Percentiles rank a stretch among this genome's conserved stretches.
These are phyloP conservation scores for Anthopleura sola DNA, from an alignment of 64 coral and sea anemone genomes.

Conservation along the genomic window DNA sequence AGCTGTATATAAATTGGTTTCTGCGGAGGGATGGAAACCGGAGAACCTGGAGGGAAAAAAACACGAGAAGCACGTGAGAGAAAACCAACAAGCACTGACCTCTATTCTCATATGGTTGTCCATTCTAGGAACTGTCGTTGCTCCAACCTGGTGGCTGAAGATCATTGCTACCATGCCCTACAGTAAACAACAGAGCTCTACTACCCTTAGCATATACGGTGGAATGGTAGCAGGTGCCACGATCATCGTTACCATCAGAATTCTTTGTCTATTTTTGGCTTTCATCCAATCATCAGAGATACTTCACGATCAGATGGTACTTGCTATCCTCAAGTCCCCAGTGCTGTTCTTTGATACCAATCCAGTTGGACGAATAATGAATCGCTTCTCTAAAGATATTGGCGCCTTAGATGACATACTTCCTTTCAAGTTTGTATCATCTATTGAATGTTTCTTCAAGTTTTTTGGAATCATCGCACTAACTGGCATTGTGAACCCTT, in stretches of 20 bases:
- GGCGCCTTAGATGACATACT: slow-evolving; percentile 1
- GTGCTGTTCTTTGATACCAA: slow-evolving; percentile 66
- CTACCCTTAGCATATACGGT: slow-evolving; percentile 19
- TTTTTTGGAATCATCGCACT: slow-evolving; percentile 24
- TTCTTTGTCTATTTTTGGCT: not conserved
- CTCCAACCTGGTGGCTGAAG: slow-evolving; percentile 30
- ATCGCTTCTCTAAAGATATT: slow-evolving; percentile 50
- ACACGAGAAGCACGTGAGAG: too few relatives aligned
- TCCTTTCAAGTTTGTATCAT: slow-evolving; percentile 8
- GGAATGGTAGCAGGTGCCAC: not conserved
- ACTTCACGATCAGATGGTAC: slow-evolving; percentile 47
- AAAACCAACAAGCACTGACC: too few relatives aligned
- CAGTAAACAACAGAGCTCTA: not conserved
- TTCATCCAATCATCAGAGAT: slow-evolving; percentile 27
- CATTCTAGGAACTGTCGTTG: not conserved
- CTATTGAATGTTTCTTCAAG: not conserved
- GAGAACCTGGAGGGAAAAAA: too few relatives aligned
- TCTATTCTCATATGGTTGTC: too few relatives aligned
- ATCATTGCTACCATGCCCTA: slow-evolving; percentile 19
- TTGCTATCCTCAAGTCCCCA: slow-evolving; percentile 24
- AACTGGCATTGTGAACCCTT: slow-evolving; percentile 37
- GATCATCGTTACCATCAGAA: not conserved
- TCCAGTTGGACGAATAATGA: slow-evolving; percentile 57
- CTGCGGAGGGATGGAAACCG: too few relatives aligned
- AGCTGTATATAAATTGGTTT: too few relatives aligned